Conservation (phyloP, 2,888 invertebrate genomes). For the Drosophila anomalipes region DNA sequence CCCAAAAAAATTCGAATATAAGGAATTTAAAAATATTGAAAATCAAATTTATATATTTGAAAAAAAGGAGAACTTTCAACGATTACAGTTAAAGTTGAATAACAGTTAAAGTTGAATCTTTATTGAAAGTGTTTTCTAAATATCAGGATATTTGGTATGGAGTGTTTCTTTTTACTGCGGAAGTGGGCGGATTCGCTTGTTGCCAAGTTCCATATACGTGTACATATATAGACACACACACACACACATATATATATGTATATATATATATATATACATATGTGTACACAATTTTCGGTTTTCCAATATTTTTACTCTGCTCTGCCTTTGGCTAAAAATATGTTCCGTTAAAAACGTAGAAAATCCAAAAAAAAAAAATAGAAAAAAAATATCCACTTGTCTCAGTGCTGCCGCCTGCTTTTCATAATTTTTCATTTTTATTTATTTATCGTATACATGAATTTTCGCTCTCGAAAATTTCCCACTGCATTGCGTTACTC, state of each 20-base stretch:
- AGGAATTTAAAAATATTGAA: constrained; percentile 1
- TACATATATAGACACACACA: constrained; percentile 7
- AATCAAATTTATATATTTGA: constrained; percentile 4
- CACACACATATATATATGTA: constrained; percentile 9
- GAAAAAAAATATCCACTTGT: constrained; percentile 28
- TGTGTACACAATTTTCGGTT: constrained; percentile 56
- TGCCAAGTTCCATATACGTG: constrained; percentile 62
- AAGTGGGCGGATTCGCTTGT: constrained; percentile 70
- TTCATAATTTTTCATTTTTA: constrained; percentile 77
- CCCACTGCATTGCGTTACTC: constrained; percentile 31
- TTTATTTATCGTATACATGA: constrained; percentile 54
- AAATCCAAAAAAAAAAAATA: constrained; percentile 34
- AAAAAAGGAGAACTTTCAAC: neutral
- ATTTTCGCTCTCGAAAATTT: constrained; percentile 38
- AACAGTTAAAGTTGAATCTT: constrained; percentile 1
- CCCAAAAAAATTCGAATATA: constrained; percentile 18
- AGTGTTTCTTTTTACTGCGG: constrained; percentile 43
- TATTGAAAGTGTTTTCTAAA: constrained; percentile 1
- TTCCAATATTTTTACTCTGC: constrained; percentile 67
- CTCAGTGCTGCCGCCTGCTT: constrained; percentile 63
- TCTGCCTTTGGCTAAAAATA: constrained; percentile 73
- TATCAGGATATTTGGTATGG: constrained; percentile 26
- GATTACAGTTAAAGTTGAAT: constrained; percentile 1
- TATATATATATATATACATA: constrained; percentile 5
- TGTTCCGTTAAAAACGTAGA: constrained; percentile 61